A percentile compares a stretch with the other conserved stretches of the same genome.
phyloP scores from a whole-genome alignment of 2,797 vertebrate genomes.

The Saxicola maurus region DNA sequence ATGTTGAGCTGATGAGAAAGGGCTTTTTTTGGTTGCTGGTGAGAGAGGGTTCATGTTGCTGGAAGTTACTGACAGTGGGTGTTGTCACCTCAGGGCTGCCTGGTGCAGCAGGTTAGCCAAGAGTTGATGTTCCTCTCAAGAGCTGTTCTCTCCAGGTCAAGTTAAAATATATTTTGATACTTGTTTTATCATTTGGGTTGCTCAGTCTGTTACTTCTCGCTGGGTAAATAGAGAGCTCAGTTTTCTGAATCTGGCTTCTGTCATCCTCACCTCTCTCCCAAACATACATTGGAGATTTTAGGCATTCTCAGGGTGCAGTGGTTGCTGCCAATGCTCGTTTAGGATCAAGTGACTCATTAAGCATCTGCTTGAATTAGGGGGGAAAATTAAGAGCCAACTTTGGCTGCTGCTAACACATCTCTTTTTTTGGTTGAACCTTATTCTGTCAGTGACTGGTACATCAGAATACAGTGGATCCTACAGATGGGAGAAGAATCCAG shows the following conservation, averaged over 20 bases:
- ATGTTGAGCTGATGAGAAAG: neutral
- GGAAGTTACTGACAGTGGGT: neutral
- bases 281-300: neutral
- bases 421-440: neutral
- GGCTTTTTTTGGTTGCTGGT: neutral
- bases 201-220: neutral
- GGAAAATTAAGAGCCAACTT: neutral
- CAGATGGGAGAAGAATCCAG: neutral
- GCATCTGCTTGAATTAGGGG: neutral
- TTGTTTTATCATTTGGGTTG: neutral
- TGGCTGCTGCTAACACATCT: neutral
- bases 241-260: neutral
- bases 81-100: neutral
- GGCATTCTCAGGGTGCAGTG: neutral
- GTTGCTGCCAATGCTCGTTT: neutral
- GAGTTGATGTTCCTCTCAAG: neutral
- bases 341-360: neutral
- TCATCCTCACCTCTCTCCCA: neutral
- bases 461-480: neutral
- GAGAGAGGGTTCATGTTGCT: neutral
- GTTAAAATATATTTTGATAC: neutral
- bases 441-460: neutral
- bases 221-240: neutral
- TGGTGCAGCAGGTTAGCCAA: neutral
- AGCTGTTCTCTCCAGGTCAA: neutral